Conservation (phyloP, 1,140 invertebrate species). For the Drosophila ogumai region DNA sequence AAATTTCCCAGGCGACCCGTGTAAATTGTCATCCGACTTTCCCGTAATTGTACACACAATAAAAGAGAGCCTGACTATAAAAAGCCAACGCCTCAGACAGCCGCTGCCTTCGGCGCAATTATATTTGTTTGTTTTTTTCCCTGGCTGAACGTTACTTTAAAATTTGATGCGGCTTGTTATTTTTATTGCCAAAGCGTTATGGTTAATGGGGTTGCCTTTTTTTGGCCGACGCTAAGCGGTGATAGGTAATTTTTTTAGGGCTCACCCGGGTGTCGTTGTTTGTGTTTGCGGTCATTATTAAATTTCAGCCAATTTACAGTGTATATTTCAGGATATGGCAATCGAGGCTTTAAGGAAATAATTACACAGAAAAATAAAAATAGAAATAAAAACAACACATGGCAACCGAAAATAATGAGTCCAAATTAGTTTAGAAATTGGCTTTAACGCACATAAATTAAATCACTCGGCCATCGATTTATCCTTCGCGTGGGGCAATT, state of each 20-base stretch:
- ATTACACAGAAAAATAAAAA: neutral
- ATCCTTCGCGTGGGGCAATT: conserved; percentile 18
- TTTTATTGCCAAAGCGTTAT: conserved; percentile 61
- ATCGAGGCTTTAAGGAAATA: neutral
- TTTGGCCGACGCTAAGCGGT: conserved; percentile 19
- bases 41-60: conserved; percentile 22
- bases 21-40: conserved; percentile 5
- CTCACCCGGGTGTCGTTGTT: conserved; percentile 49
- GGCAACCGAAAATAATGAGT: conserved; percentile 18
- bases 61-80: conserved; percentile 20
- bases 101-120: conserved; percentile 36
- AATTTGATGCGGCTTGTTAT: conserved; percentile 71
- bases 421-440: conserved; percentile 36
- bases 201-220: conserved; percentile 38
- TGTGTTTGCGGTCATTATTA: conserved; percentile 35
- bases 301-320: conserved; percentile 22
- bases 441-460: conserved; percentile 43
- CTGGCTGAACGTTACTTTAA: conserved; percentile 48
- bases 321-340: neutral
- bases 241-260: conserved; percentile 66
- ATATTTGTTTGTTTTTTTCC: conserved; percentile 42
- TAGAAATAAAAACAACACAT: neutral
- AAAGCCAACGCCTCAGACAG: conserved; percentile 26
- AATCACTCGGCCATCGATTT: conserved; percentile 39
- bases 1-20: conserved; percentile 57